Conservation (phyloP, 2,888 invertebrate species). For the Diarsia rubi region DNA sequence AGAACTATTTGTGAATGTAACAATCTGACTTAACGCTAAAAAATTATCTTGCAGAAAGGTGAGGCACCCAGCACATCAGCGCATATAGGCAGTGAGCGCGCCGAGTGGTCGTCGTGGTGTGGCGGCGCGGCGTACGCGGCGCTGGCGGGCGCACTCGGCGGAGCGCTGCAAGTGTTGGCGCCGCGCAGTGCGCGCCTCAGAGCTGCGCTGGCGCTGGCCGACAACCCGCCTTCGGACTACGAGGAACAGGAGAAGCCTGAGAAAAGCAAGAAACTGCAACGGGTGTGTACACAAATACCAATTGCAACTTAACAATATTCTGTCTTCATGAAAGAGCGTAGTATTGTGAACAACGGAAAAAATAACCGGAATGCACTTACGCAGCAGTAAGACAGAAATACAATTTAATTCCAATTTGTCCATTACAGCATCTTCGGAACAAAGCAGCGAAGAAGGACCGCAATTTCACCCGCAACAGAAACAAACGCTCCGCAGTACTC, state of each 20-base stretch:
- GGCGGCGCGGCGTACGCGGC: constrained; percentile 93
- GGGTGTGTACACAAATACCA: constrained; percentile 89
- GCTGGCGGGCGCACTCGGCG: constrained; percentile 91
- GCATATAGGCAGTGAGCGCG: constrained; percentile 92
- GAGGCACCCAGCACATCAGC: constrained; percentile 90
- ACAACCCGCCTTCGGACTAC: constrained; percentile 86
- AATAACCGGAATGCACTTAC: not conserved
- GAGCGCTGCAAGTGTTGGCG: constrained; percentile 93
- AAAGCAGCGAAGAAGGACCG: constrained; percentile 97
- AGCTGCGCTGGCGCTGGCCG: constrained; percentile 94
- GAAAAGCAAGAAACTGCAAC: constrained; percentile 91
- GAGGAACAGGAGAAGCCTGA: constrained; percentile 84
- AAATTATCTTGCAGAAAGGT: constrained; percentile 7
- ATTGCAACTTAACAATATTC: too few relatives aligned
- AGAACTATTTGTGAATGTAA: too few relatives aligned
- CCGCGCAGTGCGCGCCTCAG: constrained; percentile 90
- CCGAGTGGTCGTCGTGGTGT: constrained; percentile 94
- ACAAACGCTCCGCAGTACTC: constrained; percentile 92
- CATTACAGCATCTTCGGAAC: constrained; percentile 95
- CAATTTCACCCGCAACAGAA: constrained; percentile 96
- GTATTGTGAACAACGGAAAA: not conserved
- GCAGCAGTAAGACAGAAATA: not conserved
- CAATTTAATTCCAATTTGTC: not conserved
- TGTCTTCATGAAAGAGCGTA: not conserved
- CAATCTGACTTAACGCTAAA: not conserved